These are phyloP conservation scores for Liparis tanakae DNA, from an alignment of 2,797 vertebrate genomes.

Conservation along the genomic window DNA sequence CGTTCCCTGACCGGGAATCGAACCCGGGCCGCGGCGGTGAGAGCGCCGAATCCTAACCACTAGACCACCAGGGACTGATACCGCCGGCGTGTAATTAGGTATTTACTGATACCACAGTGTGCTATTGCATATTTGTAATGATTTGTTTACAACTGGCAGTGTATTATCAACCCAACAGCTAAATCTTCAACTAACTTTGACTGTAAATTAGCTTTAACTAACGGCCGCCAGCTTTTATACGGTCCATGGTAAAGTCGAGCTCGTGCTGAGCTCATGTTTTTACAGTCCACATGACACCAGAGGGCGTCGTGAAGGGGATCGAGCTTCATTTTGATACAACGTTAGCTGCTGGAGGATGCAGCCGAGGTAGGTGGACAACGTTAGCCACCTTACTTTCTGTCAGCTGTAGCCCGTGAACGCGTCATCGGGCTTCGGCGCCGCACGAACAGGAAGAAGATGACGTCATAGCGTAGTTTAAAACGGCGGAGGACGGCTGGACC, in stretches of 20 bases:
- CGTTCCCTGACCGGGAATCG: conserved; percentile 83
- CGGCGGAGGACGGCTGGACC: background rate
- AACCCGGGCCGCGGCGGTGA: conserved; percentile 80
- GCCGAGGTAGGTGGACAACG: conserved; percentile 53
- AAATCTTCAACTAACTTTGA: background rate
- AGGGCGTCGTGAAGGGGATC: conserved; percentile 54
- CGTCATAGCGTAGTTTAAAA: background rate
- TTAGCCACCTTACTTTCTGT: conserved; percentile 20
- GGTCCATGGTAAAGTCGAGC: background rate
- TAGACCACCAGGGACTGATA: conserved; percentile 78
- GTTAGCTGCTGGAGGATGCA: conserved; percentile 59
- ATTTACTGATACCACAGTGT: background rate
- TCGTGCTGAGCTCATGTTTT: background rate
- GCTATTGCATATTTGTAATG: background rate
- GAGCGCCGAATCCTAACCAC: conserved; percentile 85
- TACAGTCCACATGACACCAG: conserved; percentile 45
- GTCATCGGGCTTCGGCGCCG: background rate
- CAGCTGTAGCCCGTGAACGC: background rate
- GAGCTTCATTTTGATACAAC: conserved; percentile 41
- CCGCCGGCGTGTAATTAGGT: accelerated
- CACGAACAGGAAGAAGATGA: background rate
- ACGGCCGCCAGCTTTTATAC: background rate
- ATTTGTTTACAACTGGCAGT: no score
- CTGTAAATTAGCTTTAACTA: background rate
- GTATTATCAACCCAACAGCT: background rate